Base-by-base conservation (phyloP, 2,888 invertebrate genomes). In the Drosophila imparisetae region DNA sequence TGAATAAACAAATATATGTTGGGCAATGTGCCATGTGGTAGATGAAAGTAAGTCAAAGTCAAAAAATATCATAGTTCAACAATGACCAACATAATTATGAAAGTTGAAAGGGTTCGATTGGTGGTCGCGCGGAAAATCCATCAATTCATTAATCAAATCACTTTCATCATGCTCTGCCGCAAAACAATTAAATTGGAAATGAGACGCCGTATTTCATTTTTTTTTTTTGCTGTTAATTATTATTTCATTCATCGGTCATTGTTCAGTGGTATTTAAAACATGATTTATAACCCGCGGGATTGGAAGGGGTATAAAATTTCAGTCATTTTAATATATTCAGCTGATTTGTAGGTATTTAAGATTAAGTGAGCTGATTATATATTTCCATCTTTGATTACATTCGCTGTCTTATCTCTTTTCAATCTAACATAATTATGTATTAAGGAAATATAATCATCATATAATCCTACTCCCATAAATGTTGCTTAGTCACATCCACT, bases 1-100 rank as follows among this genome's bases (percentile, higher is more conserved):
- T 73, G 69, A 70, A 53, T 64, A 62, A 66, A 74, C 75, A 71
- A 70, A 70, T 72, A 65, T 29, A 52, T 64, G 38, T 30, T 55
- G 6, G 48, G 55, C 45, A 49, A 30, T 42, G 40, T 42, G 40
- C 45, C 38, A 65, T 79, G 76, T 78, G 78, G 76, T 72, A 52
- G 83, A 82, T 68, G 83, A 88, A 83, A 83, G 83, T 85, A 50
- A 75, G 66, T 54, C 69, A 75, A 66, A 76, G 70, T 32, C 71
- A 63, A 53, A 54, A 54, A 63, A 60, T 66, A 61, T 59, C 64
- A 75, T 32, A 61, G 52, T 29, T 49, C 59, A 58, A 49, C 60
- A 66, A 66, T 63, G 63, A 34, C 40, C 24, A 48, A 38, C 38
- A 63, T 49, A 61, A 64, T 66, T 54, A 66, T 54, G 32, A 69